These are phyloP conservation scores for Zoanthus sociatus DNA, from an alignment of 92 coral and sea anemone species.

Conservation along the genomic window DNA sequence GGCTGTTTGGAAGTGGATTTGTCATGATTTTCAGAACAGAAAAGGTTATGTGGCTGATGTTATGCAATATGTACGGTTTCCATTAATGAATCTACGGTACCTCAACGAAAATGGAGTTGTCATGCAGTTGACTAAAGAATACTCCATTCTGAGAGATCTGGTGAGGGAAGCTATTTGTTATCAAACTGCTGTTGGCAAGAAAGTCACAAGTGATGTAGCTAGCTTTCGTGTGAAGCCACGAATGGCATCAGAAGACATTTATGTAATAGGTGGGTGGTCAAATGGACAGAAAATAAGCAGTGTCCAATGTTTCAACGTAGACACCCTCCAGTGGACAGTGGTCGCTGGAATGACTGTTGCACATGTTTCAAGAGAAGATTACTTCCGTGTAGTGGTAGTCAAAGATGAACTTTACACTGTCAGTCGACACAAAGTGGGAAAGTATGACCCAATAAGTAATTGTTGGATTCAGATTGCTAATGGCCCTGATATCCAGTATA, in stretches of 20 bases:
- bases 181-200: constrained; percentile 74
- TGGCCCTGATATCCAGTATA: constrained; percentile 99
- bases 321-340: constrained; percentile 93
- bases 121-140: constrained; percentile 72
- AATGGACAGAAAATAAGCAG: constrained; percentile 99
- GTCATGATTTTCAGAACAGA: constrained; percentile 82
- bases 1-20: constrained; percentile 96
- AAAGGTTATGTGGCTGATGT: constrained; percentile 79
- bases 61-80: constrained; percentile 94
- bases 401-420: constrained; percentile 97
- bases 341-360: constrained; percentile 99
- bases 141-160: constrained; percentile 85
- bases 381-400: constrained; percentile 94
- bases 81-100: constrained; percentile 90
- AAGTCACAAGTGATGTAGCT: constrained; percentile 63
- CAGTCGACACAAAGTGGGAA: constrained; percentile 98
- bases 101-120: constrained; percentile 75
- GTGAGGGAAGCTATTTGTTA: constrained; percentile 92
- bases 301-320: constrained; percentile 98
- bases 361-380: constrained; percentile 95
- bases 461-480: constrained; percentile 93
- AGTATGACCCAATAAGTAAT: constrained; percentile 95
- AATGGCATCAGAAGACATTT: constrained; percentile 99
- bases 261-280: constrained; percentile 99
- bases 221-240: constrained; percentile 97